Conservation (phyloP, 1,140 invertebrate genomes). For the Orussus abietinus region DNA sequence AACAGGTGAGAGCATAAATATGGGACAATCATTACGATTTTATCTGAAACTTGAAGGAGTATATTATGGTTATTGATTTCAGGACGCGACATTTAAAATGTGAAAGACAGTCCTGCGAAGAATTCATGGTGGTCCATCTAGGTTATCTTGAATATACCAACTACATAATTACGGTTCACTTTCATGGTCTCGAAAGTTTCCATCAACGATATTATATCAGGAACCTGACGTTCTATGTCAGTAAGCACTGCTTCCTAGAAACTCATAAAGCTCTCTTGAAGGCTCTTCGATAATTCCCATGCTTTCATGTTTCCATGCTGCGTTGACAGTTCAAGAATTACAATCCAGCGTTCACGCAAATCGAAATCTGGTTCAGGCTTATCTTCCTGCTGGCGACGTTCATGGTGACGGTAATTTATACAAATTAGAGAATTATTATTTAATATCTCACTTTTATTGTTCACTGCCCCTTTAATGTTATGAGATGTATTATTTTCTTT, state of each 20-base stretch:
- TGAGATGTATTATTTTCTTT: constrained; percentile 20
- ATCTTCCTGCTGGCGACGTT: constrained; percentile 88
- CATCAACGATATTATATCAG: constrained; percentile 80
- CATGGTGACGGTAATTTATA: constrained; percentile 74
- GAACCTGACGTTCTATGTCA: constrained; percentile 86
- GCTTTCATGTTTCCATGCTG: constrained; percentile 23
- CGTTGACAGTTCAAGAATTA: constrained; percentile 89
- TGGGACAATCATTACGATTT: no score
- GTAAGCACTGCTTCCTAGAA: constrained; percentile 49
- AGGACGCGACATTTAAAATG: constrained; percentile 80
- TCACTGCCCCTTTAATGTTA: constrained; percentile 6
- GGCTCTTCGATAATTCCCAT: constrained; percentile 12
- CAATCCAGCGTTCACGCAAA: constrained; percentile 91
- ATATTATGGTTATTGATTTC: constrained; percentile 19
- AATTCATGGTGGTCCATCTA: constrained; percentile 84
- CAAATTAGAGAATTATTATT: constrained; percentile 15
- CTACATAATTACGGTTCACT: constrained; percentile 81
- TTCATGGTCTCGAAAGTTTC: constrained; percentile 80
- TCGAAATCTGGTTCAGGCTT: constrained; percentile 95
- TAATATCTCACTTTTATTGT: constrained; percentile 9
- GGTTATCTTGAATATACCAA: constrained; percentile 85
- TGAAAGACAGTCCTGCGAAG: constrained; percentile 77
- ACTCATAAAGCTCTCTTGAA: constrained; percentile 10
- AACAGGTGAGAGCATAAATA: constrained; percentile 73
- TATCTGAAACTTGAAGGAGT: no score